phyloP scores from a whole-genome alignment of 2,113 vertebrate species.

The Stomatorhinus ivindoensis region DNA sequence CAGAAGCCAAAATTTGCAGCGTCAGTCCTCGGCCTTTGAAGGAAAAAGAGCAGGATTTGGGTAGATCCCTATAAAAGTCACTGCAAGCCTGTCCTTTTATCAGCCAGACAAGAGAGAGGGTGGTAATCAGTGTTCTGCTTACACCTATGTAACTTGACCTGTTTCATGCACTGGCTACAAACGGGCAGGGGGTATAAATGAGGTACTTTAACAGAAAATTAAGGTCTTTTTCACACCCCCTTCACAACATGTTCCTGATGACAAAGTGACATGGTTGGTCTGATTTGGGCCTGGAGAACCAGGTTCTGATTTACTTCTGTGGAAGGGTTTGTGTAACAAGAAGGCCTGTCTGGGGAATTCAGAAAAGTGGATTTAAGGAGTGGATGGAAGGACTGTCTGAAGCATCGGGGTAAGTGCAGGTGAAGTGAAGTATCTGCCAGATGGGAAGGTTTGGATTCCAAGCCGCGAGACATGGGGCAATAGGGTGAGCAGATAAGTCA shows the following conservation, averaged over 20 bases:
- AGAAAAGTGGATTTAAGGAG: neutral
- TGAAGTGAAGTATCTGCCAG: neutral
- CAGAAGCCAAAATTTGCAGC: neutral
- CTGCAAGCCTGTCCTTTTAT: neutral
- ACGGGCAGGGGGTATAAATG: neutral
- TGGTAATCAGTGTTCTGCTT: neutral
- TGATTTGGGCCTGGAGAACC: neutral
- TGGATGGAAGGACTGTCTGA: neutral
- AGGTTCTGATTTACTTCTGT: neutral
- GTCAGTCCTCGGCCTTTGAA: neutral
- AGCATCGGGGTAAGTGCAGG: neutral
- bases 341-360: neutral
- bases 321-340: neutral
- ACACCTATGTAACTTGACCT: neutral
- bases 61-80: neutral
- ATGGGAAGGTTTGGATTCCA: neutral
- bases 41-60: neutral
- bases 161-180: neutral
- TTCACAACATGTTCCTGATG: neutral
- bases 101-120: neutral
- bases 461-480: neutral
- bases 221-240: neutral
- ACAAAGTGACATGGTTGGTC: neutral
- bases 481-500: neutral
- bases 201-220: neutral